Conservation (phyloP, 2,888 invertebrate species). For the Falcaria lacertinaria region DNA sequence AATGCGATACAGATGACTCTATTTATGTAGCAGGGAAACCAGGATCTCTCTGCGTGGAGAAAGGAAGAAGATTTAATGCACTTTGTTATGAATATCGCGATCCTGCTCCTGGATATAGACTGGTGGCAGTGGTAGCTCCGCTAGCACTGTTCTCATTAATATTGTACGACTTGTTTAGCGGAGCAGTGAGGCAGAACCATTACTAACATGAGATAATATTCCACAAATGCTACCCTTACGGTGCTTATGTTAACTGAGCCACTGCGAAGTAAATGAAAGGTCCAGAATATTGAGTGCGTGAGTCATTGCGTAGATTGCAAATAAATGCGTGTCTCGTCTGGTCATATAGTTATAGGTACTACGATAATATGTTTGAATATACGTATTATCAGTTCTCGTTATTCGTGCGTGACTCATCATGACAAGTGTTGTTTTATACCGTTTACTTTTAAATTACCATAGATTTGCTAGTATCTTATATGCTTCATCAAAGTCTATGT, state of each 20-base stretch:
- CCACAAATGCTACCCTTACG: too few relatives aligned
- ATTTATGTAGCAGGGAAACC: conserved; percentile 51
- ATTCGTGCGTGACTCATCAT: neutral
- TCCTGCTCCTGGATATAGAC: conserved; percentile 56
- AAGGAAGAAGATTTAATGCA: conserved; percentile 43
- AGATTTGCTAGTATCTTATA: neutral
- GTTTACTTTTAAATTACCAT: neutral
- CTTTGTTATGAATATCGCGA: conserved; percentile 62
- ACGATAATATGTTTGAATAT: neutral
- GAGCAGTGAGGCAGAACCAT: conserved; percentile 61
- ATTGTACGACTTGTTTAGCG: conserved; percentile 65
- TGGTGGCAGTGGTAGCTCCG: conserved; percentile 61
- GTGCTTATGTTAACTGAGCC: conserved; percentile 9
- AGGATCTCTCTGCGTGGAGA: conserved; percentile 51
- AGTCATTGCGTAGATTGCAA: conserved; percentile 15
- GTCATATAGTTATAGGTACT: neutral
- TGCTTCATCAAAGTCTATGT: too few relatives aligned
- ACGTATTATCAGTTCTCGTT: neutral
- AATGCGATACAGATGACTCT: conserved; percentile 50
- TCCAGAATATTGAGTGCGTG: too few relatives aligned
- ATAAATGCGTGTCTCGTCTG: conserved; percentile 4
- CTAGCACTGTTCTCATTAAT: conserved; percentile 61
- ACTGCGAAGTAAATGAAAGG: conserved; percentile 3
- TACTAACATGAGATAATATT: conserved; percentile 19
- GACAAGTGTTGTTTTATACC: neutral